These are phyloP conservation scores for Drosophila picticornis DNA, from an alignment of 2,888 invertebrate species.

Conservation along the genomic window DNA sequence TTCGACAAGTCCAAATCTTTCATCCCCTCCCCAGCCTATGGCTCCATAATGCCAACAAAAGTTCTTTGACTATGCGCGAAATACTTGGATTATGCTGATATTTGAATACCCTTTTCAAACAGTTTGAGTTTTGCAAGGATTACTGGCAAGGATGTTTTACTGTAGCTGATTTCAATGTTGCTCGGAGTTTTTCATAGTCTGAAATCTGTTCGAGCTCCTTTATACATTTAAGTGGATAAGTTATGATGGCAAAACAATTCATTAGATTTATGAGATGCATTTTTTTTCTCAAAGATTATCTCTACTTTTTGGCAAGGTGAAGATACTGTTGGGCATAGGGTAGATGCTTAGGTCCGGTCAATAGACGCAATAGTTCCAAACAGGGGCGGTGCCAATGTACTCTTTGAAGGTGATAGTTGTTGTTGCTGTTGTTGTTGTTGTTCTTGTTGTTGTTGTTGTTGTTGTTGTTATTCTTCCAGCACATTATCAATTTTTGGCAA, in stretches of 20 bases:
- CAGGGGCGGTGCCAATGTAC: constrained; percentile 36
- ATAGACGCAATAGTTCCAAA: constrained; percentile 1
- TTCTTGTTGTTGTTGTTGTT: background rate
- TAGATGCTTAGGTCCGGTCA: constrained; percentile 1
- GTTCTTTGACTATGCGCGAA: constrained; percentile 12
- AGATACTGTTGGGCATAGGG: background rate
- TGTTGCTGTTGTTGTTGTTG: constrained; percentile 14
- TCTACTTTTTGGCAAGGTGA: rapidly evolving
- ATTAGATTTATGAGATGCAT: rapidly evolving
- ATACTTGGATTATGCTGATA: background rate
- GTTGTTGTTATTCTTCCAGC: constrained; percentile 8
- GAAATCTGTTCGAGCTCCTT: too few species aligned
- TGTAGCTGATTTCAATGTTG: background rate
- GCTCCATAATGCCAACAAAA: constrained; percentile 2
- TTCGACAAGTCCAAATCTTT: constrained; percentile 46
- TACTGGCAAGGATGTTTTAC: rapidly evolving
- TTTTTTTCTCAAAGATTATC: background rate
- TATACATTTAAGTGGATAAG: too few species aligned
- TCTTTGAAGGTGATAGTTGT: constrained; percentile 35
- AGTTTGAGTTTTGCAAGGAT: background rate
- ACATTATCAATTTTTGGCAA: constrained; percentile 59
- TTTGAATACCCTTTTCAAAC: constrained; percentile 7
- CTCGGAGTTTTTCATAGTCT: background rate
- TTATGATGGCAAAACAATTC: background rate
- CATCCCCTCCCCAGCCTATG: constrained; percentile 15